These are phyloP conservation scores for silkworm (Bombyx mori) DNA, from an alignment of 1,140 invertebrate genomes.

Conservation along the genomic window ASM3026992v2 NC_085108.1:2525501-2526000, in stretches of 20 bases:
- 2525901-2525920: no score
- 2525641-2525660: conserved; percentile 29
- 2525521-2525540: not conserved
- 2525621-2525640: conserved; percentile 25
- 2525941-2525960: no score
- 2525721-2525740: conserved; percentile 5
- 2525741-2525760: conserved; percentile 1
- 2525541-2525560: conserved; percentile 19
- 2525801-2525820: not conserved
- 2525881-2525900: no score
- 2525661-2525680: conserved; percentile 27
- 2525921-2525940: no score
- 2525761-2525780: not conserved
- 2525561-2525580: conserved; percentile 23
- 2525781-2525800: not conserved
- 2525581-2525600: conserved; percentile 26
- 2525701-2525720: conserved; percentile 8
- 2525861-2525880: no score
- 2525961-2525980: no score
- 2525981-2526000: no score
- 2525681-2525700: conserved; percentile 20
- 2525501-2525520: not conserved
- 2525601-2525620: conserved; percentile 29
- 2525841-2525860: no score
- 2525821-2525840: no score